Evolutionary conservation across 2,113 vertebrate genomes (phyloP), one percentile per base, ranked within the genome.

Genomic region (Dipodomys stephensi): DNA sequence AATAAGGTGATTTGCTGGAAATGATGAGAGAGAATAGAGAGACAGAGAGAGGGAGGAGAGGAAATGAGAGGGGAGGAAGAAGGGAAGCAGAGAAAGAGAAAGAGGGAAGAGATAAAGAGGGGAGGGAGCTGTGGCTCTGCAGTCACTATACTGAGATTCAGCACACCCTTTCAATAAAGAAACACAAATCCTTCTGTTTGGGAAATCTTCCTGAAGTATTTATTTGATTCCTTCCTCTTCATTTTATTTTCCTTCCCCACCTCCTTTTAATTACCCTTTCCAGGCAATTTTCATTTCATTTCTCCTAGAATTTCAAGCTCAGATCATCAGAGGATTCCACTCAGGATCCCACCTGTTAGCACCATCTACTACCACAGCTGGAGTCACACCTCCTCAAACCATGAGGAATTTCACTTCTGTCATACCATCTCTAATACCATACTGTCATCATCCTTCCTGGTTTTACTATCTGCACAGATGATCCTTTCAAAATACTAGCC

Each of bases 1-100:
- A 93, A 92, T 86, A 46, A 93, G 22, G 89, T 28, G 27, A 8
- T 64, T 88, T 91, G 64, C 62, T 64, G 60, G 60, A 15, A 19
- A 22, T 62, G 60, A 22, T 62, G 49, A 49, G 12, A 49, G 49
- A 49, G 12, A 49, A 49, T 13, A 18, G 53, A 57, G 49, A 53
- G 49, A 57, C 16, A 57, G 53, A 57, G 15, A 57, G 53, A 57
- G 12, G 15, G 53, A 57, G 16, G 53, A 16, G 53, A 57, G 53
- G 53, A 57, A 13, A 57, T 1, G 53, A 16, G 15, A 57, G 53
- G 15, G 15, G 53, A 57, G 16, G 53, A 57, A 57, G 4, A 18
- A 18, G 15, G 53, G 53, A 57, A 18, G 53, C 53, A 57, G 53
- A 57, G 53, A 57, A 57, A 15, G 15, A 57, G 15, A 57, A 57